Base-by-base conservation (phyloP, 1,140 invertebrate species). In the Aricia agestis region DNA sequence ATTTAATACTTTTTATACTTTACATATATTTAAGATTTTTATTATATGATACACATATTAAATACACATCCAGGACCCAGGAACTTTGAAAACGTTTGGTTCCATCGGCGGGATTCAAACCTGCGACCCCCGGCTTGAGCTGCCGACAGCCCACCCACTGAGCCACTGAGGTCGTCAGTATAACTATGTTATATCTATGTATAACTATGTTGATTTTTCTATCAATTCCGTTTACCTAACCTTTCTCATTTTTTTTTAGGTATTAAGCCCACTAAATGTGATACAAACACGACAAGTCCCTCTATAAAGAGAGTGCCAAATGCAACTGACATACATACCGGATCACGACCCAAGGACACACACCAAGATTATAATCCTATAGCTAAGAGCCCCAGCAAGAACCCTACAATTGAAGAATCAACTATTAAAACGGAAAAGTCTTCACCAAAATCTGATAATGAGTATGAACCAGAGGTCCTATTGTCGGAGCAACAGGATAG, bases 381-480 rank as follows among this genome's bases (percentile, higher is more conserved):
- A 7, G 77, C 80, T 15, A 87, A 89, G 74, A 91, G 89, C 74
- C 89, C 89, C 65, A 52, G 79, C 11, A 91, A 89, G 74, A 75
- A 69, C 31, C 69, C 74, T 25, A 10, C 74, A 41, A 36, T 77
- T 69, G 89, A 91, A 31, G 87, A 91, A 41, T 72, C 80, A 1
- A 57, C 80, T 67, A 84, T 92, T 1, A 92, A 92, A 79, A 79
- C 83, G 19, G 91, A 92, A 74, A 86, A 86, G 74, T 81, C 86
- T n/a, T 92, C 90, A 11, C 90, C 89, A 19, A 86, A 89, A 74
- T 87, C 86, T n/a, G 87, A 90, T 61, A 77, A 86, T 66, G 89
- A 91, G 19, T 89, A 91, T 82, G 90, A 92, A 72, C 92, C 92
- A 19, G 92, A 92, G 79, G 81, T 92, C 18, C 80, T 92, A 68